Evolutionary conservation across 2,113 vertebrate genomes (phyloP), one percentile per base, ranked within the genome.

Genomic region (Phaetusa simplex): DNA sequence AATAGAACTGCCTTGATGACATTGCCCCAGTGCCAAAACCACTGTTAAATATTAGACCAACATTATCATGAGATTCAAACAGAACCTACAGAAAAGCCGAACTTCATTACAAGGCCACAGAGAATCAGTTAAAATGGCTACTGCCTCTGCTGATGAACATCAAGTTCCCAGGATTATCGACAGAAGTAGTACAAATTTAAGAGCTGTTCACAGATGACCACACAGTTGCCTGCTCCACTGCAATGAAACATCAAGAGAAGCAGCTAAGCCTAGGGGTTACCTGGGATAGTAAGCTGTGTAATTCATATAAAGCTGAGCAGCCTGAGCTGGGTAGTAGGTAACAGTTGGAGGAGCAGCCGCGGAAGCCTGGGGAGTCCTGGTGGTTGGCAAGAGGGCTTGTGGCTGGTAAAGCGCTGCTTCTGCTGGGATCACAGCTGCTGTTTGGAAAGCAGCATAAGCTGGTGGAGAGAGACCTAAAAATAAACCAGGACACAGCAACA

Each of bases 281-380:
- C 99, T 99, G 97, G 99, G 99, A 80, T 99, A 99, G 96, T 99
- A 99, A 27, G 99, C 98, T 6, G 99, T 99, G 98, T 99, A 99
- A 97, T 99, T 99, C 99, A 99, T 99, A 73, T 99, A 99, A 62
- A 99, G 98, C 86, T 99, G 99, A 93, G 98, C 98, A 38, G 99
- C 98, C 58, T 99, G 99, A 29, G 99, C 98, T 47, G 99, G 98
- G 95, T 99, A 99, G 96, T 99, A 99, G 83, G 99, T 98, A 94
- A 99, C 98, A 73, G 99, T 18, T 61, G 98, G 98, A 49, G 99
- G 97, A 6, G 98, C 98, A 64, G 97, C 97, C 2, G 98, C 29
- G 0, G 98, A 90, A 29, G 98, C 97, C 94, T 98, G 99, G 42
- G 98, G 97, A 5, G 98, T 98, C 95, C 99, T 98, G 58, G 99